phyloP scores from a whole-genome alignment of 2,113 vertebrate genomes.

The Tautogolabrus adspersus region DNA sequence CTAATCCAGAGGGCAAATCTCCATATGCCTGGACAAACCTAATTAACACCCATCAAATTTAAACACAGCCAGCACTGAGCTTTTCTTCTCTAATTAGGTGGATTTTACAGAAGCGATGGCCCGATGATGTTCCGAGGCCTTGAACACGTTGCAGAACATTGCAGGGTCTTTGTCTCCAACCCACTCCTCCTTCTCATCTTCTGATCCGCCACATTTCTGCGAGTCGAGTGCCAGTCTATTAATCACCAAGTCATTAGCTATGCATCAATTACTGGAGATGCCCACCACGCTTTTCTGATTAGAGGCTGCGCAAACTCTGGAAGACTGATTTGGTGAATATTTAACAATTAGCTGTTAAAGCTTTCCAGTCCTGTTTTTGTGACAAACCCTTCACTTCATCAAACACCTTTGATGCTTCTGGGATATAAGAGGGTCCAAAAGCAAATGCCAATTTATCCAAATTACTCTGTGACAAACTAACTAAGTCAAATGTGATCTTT shows the following conservation, averaged over 20 bases:
- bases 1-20: conserved; percentile 63
- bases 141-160: conserved; percentile 58
- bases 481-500: background rate
- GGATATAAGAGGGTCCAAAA: background rate
- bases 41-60: conserved; percentile 72
- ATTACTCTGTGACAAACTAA: conserved; percentile 1
- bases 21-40: conserved; percentile 73
- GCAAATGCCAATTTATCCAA: conserved; percentile 14
- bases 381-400: conserved; percentile 15
- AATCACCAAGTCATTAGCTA: conserved; percentile 77
- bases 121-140: conserved; percentile 43
- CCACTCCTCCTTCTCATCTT: conserved; percentile 24
- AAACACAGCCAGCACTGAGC: conserved; percentile 51
- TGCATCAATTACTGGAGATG: conserved; percentile 74
- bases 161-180: conserved; percentile 58
- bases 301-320: conserved; percentile 58
- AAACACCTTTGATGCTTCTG: conserved; percentile 20
- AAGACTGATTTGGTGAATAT: conserved; percentile 70
- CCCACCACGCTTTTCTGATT: conserved; percentile 67
- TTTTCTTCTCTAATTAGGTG: conserved; percentile 63
- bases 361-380: conserved; percentile 31
- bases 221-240: conserved; percentile 62
- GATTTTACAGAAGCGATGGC: conserved; percentile 49
- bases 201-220: conserved; percentile 56
- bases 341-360: conserved; percentile 66